A percentile compares a stretch with the other conserved stretches of the same genome.
Evolutionary conservation across 2,797 vertebrate species (phyloP).

Genomic region (Phoebastria nigripes): DNA sequence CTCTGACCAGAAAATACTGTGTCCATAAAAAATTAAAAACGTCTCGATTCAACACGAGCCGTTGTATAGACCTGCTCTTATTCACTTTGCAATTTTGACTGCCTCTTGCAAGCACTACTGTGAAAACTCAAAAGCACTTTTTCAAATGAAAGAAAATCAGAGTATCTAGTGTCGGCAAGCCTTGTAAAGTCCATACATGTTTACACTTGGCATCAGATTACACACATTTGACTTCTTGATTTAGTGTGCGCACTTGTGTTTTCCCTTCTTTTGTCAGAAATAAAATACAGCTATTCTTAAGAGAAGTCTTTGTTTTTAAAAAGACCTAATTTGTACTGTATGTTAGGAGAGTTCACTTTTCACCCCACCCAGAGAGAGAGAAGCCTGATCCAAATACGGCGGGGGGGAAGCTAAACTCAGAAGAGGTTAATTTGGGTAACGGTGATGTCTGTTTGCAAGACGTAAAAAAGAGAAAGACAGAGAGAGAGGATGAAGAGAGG

Average conservation of each 20-base stretch:
- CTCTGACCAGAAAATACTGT: background rate
- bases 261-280: slow-evolving; percentile 65
- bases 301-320: slow-evolving; percentile 50
- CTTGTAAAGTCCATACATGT: slow-evolving; percentile 62
- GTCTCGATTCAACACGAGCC: background rate
- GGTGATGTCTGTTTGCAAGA: background rate
- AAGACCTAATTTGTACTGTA: slow-evolving; percentile 62
- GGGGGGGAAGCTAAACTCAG: background rate
- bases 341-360: slow-evolving; percentile 41
- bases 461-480: background rate
- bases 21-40: background rate
- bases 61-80: background rate
- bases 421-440: slow-evolving; percentile 42
- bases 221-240: slow-evolving; percentile 66
- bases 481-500: background rate
- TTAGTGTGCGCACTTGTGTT: slow-evolving; percentile 61
- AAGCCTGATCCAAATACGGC: background rate
- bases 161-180: slow-evolving; percentile 57
- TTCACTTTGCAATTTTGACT: background rate
- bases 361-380: background rate
- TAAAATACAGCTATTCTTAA: slow-evolving; percentile 64
- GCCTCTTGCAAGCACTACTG: slow-evolving; percentile 43
- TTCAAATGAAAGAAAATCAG: slow-evolving; percentile 57
- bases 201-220: slow-evolving; percentile 71
- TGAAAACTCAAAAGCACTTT: slow-evolving; percentile 66